Base-by-base conservation (phyloP, 2,113 vertebrate genomes). In the Oophaga pumilio region DNA sequence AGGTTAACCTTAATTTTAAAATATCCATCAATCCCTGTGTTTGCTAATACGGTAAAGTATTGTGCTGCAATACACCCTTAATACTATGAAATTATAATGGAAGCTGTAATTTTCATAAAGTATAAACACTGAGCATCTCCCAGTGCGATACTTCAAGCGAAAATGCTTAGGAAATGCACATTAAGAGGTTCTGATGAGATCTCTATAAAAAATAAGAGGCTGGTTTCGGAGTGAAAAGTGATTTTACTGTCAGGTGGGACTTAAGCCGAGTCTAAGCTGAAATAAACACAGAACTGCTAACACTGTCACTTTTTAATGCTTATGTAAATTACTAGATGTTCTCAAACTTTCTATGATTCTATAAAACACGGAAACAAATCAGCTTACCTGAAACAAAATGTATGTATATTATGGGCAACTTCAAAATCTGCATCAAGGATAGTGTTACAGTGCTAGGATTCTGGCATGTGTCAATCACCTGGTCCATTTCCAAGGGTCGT, bases 241-340 rank as follows among this genome's bases (percentile, higher is more conserved):
- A 49, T 76, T 87, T 87, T 66, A 76, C 68, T 33, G 80, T 81
- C 86, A 76, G 69, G 59, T 59, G 80, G 79, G 79, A 82, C 59
- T 66, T 49, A 76, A 87, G 66, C 68, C 8, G 66, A 20, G 73
- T 60, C 64, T 57, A n/a, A 50, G 85, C 57, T 49, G 64, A 87
- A 81, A 80, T 81, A 87, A 80, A 80, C 85, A 80, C 20, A 52
- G 60, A 82, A 87, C 68, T 87, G 79, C 79, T 66, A 82, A 73
- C 69, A 5, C 69, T 76, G 86, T 76, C 76, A 83, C 43, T 82
- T 71, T 87, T 85, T 82, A 60, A 83, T 87, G 86, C 73, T 66
- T 76, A 87, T 82, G 82, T 64, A 83, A 87, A 87, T 83, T 8
- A 43, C 57, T 64, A 26, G 57, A 87, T 53, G 80, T 73, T 74